A percentile compares a stretch with the other conserved stretches of the same genome.
Conservation (phyloP, 2,113 vertebrate species). For the Indicator indicator region DNA sequence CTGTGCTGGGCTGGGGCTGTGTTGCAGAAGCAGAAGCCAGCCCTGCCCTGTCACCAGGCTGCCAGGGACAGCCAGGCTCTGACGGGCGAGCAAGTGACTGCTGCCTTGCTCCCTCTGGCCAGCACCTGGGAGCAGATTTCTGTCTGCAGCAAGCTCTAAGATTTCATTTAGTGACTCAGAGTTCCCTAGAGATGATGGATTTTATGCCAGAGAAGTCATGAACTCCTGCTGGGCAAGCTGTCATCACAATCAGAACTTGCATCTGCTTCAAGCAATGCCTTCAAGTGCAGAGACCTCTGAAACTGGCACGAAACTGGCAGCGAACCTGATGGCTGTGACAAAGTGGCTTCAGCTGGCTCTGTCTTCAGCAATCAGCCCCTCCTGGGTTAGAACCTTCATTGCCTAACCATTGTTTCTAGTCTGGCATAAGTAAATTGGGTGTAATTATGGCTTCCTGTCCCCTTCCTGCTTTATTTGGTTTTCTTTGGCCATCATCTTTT, state of each 20-base stretch:
- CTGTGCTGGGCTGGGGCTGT: background rate
- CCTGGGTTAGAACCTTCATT: background rate
- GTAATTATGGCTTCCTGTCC: constrained; percentile 18
- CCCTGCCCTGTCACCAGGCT: background rate
- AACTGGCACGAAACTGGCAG: constrained; percentile 18
- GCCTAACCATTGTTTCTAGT: constrained; percentile 47
- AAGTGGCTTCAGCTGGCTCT: constrained; percentile 31
- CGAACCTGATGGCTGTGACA: background rate
- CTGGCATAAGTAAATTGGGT: constrained; percentile 49
- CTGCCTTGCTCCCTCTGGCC: background rate
- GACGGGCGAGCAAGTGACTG: background rate
- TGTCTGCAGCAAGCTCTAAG: background rate
- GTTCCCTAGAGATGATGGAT: background rate
- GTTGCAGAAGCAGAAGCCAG: constrained; percentile 15
- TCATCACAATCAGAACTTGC: background rate
- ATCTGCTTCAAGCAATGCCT: background rate
- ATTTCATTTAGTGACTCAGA: background rate
- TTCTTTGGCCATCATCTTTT: background rate
- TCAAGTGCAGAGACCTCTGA: background rate
- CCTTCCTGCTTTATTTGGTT: constrained; percentile 25
- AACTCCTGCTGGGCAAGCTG: background rate
- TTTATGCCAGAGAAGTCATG: background rate
- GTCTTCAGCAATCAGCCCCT: constrained; percentile 34
- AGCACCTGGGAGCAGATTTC: background rate
- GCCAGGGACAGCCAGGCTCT: background rate